Percentiles rank a stretch among this genome's conserved stretches.
These are phyloP conservation scores for Diploptera punctata DNA, from an alignment of 2,888 invertebrate species.

Conservation along the genomic window DNA sequence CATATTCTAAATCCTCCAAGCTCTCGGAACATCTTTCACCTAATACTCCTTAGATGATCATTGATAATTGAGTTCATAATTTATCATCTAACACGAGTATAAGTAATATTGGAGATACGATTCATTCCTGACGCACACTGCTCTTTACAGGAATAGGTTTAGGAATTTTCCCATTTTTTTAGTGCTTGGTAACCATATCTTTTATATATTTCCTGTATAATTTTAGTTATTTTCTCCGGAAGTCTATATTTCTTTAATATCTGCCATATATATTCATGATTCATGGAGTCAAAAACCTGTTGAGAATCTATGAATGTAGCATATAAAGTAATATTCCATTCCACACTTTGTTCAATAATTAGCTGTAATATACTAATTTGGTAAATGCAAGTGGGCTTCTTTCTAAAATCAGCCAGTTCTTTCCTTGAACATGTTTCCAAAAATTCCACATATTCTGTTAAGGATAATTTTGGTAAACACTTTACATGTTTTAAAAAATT, in stretches of 20 bases:
- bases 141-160: not conserved
- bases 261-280: not conserved
- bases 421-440: not conserved
- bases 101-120: not conserved
- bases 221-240: not conserved
- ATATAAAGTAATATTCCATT: not conserved
- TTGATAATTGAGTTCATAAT: too few species aligned
- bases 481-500: too few species aligned
- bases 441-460: not conserved
- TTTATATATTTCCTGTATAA: not conserved
- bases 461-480: not conserved
- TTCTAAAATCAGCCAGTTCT: too few species aligned
- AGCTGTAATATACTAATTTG: not conserved
- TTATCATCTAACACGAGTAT: not conserved
- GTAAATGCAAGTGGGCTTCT: not conserved
- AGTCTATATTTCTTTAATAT: not conserved
- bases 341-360: not conserved
- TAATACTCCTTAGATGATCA: too few species aligned
- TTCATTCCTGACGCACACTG: not conserved
- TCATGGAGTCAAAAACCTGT: not conserved
- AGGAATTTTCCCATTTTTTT: not conserved
- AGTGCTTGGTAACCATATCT: not conserved
- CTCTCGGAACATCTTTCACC: too few species aligned
- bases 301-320: not conserved
- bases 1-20: too few species aligned